Conservation (phyloP, 2,888 invertebrate species). For the Allophyes oxyacanthae region DNA sequence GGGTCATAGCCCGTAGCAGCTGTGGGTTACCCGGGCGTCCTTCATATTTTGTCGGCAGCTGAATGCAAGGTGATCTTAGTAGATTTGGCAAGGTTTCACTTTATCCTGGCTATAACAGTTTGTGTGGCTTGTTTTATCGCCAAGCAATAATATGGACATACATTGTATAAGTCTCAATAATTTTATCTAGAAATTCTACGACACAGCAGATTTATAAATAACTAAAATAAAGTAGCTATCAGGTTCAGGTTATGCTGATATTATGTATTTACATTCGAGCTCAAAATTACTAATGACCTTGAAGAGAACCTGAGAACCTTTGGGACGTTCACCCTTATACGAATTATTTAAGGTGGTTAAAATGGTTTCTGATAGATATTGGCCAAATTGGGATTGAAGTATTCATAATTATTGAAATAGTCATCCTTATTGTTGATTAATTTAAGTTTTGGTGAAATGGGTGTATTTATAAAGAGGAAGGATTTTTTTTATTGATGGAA, state of each 20-base stretch:
- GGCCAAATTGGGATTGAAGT: no score
- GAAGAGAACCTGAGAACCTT: conserved; percentile 25
- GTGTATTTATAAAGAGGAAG: no score
- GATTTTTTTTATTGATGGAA: no score
- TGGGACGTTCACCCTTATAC: conserved; percentile 39
- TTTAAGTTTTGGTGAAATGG: no score
- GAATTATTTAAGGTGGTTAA: conserved; percentile 25
- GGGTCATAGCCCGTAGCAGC: neutral
- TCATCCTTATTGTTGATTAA: no score
- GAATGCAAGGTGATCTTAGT: conserved; percentile 48
- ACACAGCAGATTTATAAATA: conserved; percentile 7
- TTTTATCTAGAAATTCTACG: conserved; percentile 1
- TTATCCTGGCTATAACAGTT: conserved; percentile 20
- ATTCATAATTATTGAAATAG: neutral
- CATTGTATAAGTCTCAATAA: conserved; percentile 3
- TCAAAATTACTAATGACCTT: conserved; percentile 36
- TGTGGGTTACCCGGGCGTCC: conserved; percentile 34
- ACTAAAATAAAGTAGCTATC: conserved; percentile 17
- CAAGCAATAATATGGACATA: neutral
- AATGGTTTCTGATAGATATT: no score
- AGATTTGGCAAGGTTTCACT: conserved; percentile 40
- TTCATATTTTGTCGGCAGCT: conserved; percentile 37
- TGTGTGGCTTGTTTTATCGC: conserved; percentile 9
- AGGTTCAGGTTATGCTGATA: conserved; percentile 9
- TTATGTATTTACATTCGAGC: conserved; percentile 2